A percentile compares a stretch with the other conserved stretches of the same genome.
These are phyloP conservation scores for Ivindomyrus marchei DNA, from an alignment of 2,113 vertebrate species.

Conservation along the genomic window DNA sequence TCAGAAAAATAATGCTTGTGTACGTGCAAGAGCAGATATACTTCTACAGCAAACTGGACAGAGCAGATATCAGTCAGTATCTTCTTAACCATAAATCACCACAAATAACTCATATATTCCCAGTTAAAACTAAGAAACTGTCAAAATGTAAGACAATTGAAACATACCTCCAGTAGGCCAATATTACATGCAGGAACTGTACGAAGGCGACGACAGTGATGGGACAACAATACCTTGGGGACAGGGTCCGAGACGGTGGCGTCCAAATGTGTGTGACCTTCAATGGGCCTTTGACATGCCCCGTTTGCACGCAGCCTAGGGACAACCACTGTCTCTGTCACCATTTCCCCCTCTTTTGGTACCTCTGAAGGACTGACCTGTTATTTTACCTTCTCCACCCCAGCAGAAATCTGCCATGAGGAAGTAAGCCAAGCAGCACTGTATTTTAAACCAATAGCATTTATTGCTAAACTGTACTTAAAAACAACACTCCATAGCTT, in stretches of 20 bases:
- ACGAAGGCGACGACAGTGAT: neutral
- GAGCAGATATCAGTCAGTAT: neutral
- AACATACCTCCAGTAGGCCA: neutral
- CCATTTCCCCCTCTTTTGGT: neutral
- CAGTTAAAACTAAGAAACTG: neutral
- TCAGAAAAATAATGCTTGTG: neutral
- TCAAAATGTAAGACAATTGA: neutral
- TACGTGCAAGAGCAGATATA: neutral
- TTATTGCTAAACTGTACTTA: slow-evolving; percentile 76
- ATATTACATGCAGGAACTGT: neutral
- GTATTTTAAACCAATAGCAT: slow-evolving; percentile 65
- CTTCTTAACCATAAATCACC: neutral
- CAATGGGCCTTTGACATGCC: neutral
- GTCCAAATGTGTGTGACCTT: neutral
- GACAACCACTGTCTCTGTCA: neutral
- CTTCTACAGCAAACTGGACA: neutral
- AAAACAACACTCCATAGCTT: slow-evolving; percentile 64
- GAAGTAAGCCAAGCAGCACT: neutral
- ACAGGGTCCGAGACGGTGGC: neutral
- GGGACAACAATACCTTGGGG: neutral
- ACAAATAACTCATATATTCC: neutral
- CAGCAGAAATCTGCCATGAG: neutral
- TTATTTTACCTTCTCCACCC: neutral
- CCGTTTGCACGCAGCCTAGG: neutral
- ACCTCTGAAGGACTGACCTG: neutral